Conservation (phyloP, 2,797 vertebrate genomes). For the Gadopsis bispinosus region DNA sequence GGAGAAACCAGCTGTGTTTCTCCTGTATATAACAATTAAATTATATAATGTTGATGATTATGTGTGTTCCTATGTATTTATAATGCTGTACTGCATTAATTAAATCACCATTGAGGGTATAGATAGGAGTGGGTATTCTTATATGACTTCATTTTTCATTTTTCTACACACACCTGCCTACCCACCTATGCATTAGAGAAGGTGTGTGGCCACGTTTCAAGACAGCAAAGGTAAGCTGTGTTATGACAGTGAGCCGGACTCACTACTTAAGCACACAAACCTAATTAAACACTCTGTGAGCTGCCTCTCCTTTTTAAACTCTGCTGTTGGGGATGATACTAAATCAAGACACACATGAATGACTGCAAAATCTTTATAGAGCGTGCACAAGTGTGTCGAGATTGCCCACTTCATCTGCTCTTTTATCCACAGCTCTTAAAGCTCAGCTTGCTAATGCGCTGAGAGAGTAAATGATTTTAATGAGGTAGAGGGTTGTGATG, state of each 20-base stretch:
- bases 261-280: conserved; percentile 57
- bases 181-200: neutral
- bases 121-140: neutral
- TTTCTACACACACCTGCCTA: neutral
- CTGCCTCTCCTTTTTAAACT: conserved; percentile 38
- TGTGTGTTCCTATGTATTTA: neutral
- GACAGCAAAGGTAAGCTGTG: conserved; percentile 65
- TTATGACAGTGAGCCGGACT: conserved; percentile 65
- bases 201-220: conserved; percentile 15
- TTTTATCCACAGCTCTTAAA: conserved; percentile 61
- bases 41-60: neutral
- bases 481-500: conserved; percentile 65
- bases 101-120: neutral
- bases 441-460: conserved; percentile 65
- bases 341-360: conserved; percentile 49
- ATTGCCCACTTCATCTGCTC: conserved; percentile 70
- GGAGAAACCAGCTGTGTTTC: neutral
- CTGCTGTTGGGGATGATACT: conserved; percentile 27
- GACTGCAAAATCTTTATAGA: conserved; percentile 66
- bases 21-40: neutral
- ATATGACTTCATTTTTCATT: conserved; percentile 6
- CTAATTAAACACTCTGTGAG: conserved; percentile 75
- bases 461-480: conserved; percentile 70
- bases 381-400: conserved; percentile 49
- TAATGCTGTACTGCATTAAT: neutral